Conservation (phyloP, 2,888 invertebrate genomes). For the Galeopsomyia nigrocyanea region DNA sequence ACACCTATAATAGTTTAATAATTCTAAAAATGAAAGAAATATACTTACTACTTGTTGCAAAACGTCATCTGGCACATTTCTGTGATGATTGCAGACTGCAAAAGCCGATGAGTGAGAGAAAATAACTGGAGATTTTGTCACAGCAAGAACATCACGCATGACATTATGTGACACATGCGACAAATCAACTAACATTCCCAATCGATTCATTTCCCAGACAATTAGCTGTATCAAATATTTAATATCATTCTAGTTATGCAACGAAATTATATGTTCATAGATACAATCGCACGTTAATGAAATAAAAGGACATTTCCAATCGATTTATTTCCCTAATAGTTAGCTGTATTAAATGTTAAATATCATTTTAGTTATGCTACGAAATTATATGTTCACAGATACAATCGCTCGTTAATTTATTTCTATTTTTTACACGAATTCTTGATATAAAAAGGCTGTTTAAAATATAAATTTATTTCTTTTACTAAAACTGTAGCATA, state of each 20-base stretch:
- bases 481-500: no score
- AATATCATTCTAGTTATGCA: neutral
- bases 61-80: conserved; percentile 75
- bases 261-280: neutral
- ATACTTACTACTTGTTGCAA: conserved; percentile 72
- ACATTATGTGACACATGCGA: conserved; percentile 73
- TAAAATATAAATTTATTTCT: no score
- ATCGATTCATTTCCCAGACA: conserved; percentile 75
- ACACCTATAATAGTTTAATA: conserved; percentile 2
- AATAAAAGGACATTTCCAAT: conserved; percentile 75
- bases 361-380: neutral
- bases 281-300: no score
- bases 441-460: no score
- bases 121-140: conserved; percentile 73
- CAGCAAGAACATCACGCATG: conserved; percentile 71
- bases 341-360: conserved; percentile 63
- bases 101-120: conserved; percentile 75
- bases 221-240: conserved; percentile 67
- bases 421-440: no score
- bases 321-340: conserved; percentile 75
- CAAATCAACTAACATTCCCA: conserved; percentile 75
- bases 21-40: neutral
- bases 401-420: no score
- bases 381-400: neutral
- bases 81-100: conserved; percentile 71